Evolutionary conservation across 2,113 vertebrate species (phyloP).

Genomic region (Chloropsis cyanopogon): DNA sequence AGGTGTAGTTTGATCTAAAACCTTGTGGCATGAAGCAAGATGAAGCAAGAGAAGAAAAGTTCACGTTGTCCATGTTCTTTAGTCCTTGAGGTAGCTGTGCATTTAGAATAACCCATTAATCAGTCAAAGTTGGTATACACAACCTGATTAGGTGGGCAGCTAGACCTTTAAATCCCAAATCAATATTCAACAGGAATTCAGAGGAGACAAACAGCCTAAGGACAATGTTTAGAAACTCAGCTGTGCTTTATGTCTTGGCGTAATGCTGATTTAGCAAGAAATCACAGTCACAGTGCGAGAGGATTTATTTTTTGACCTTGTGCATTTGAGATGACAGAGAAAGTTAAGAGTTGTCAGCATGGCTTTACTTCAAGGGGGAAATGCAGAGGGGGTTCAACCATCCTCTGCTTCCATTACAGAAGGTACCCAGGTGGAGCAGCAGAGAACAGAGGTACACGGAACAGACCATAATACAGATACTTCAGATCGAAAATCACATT

Average conservation of each 20-base stretch:
- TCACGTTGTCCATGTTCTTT: not conserved
- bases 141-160: constrained; percentile 10
- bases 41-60: not conserved
- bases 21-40: too few species aligned
- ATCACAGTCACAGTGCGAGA: not conserved
- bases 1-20: not conserved
- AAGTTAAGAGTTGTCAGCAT: constrained; percentile 19
- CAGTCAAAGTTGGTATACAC: not conserved
- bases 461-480: not conserved
- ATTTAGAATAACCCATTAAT: constrained; percentile 4
- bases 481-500: not conserved
- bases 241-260: not conserved
- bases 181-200: constrained; percentile 11
- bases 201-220: constrained; percentile 21
- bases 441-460: not conserved
- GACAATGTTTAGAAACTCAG: not conserved
- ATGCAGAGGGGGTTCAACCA: not conserved
- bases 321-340: constrained; percentile 16
- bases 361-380: not conserved
- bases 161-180: constrained; percentile 36
- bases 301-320: constrained; percentile 48
- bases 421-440: not conserved
- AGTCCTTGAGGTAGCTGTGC: not conserved
- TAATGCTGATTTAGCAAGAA: constrained; percentile 55
- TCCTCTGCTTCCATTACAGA: not conserved